Conservation (phyloP, 1,140 invertebrate genomes). For the Amyelois transitella region DNA sequence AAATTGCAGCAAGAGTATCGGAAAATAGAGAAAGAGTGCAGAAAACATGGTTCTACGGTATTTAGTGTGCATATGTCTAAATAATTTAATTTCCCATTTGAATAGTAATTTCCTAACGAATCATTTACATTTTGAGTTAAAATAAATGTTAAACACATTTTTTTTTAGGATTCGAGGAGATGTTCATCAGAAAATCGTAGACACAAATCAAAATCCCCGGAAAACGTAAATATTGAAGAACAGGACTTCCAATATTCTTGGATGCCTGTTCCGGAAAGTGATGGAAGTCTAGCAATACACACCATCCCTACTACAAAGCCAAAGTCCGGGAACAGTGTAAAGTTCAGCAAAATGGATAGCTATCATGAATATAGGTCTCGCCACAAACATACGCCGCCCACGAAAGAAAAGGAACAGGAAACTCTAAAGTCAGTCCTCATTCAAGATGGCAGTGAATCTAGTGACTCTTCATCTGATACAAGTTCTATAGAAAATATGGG, state of each 20-base stretch:
- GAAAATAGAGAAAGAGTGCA: constrained; percentile 47
- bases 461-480: constrained; percentile 32
- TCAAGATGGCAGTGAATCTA: constrained; percentile 26
- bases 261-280: constrained; percentile 62
- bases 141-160: too few relatives aligned
- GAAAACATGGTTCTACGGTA: constrained; percentile 40
- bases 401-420: constrained; percentile 39
- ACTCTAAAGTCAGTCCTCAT: constrained; percentile 33
- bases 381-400: constrained; percentile 62
- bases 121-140: constrained; percentile 6
- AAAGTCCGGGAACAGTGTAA: constrained; percentile 45
- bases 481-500: constrained; percentile 37
- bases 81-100: neutral
- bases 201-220: constrained; percentile 38
- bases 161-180: constrained; percentile 12
- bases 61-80: neutral
- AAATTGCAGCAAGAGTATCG: constrained; percentile 53
- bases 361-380: constrained; percentile 64
- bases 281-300: constrained; percentile 46
- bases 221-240: constrained; percentile 15
- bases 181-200: constrained; percentile 7
- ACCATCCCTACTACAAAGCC: constrained; percentile 41
- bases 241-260: constrained; percentile 57
- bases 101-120: neutral
- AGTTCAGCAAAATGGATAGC: constrained; percentile 49